These are phyloP conservation scores for Anarhynchus alexandrinus DNA, from an alignment of 2,113 vertebrate species.

Conservation along the genomic window DNA sequence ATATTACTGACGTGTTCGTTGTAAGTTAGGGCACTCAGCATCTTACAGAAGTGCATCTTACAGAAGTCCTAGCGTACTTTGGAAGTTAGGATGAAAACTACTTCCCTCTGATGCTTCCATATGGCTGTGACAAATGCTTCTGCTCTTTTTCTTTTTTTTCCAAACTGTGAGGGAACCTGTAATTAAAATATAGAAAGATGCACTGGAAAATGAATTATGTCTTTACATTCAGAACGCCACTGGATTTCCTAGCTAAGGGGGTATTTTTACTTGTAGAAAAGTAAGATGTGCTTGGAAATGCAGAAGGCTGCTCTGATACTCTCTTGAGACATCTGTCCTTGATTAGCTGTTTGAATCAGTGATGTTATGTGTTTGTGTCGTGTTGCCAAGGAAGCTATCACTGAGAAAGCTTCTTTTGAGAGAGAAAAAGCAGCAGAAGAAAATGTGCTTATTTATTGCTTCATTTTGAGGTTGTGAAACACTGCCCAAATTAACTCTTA, in stretches of 20 bases:
- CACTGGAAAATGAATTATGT: not conserved
- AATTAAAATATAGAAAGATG: not conserved
- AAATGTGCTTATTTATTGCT: not conserved
- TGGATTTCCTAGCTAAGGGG: not conserved
- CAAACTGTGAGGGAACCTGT: not conserved
- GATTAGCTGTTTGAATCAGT: constrained; percentile 10
- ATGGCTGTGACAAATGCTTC: not conserved
- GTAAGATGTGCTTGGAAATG: not conserved
- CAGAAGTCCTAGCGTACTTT: not conserved
- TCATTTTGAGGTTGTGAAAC: not conserved
- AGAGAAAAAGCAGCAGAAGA: not conserved
- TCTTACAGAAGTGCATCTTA: not conserved
- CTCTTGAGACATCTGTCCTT: constrained; percentile 17
- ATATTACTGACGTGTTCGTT: not conserved
- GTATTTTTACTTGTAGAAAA: constrained; percentile 17
- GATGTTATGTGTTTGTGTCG: not conserved
- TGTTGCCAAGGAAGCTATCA: not conserved
- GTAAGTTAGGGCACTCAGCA: not conserved
- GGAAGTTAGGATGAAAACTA: not conserved
- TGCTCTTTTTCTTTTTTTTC: not conserved
- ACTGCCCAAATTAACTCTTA: not conserved
- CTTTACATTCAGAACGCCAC: not conserved
- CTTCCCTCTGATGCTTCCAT: not conserved
- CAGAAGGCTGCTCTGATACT: not conserved
- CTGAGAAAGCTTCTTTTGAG: not conserved